Conservation (phyloP, 1,140 invertebrate genomes). For the Zaprionus capensis region DNA sequence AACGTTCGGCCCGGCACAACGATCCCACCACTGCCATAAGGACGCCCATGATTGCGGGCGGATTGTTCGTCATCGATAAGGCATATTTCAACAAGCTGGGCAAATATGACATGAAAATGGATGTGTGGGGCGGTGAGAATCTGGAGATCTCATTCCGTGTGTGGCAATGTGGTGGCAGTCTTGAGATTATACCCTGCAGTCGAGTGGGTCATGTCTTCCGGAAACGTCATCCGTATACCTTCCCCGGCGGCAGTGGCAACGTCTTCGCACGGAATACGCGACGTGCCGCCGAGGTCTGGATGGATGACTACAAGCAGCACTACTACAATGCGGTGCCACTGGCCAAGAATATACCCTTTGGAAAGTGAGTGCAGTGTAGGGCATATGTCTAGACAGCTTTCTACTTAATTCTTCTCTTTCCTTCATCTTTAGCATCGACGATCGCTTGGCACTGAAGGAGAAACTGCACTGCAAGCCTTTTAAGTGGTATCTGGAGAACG, state of each 20-base stretch:
- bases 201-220: conserved; percentile 95
- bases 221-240: conserved; percentile 97
- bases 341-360: conserved; percentile 93
- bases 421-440: conserved; percentile 89
- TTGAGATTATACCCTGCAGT: conserved; percentile 97
- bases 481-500: conserved; percentile 98
- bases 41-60: conserved; percentile 97
- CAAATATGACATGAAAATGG: conserved; percentile 98
- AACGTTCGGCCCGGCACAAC: conserved; percentile 90
- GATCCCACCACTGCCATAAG: conserved; percentile 92
- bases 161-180: conserved; percentile 98
- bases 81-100: conserved; percentile 97
- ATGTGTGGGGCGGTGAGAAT: conserved; percentile 93
- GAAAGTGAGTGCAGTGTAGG: conserved; percentile 90
- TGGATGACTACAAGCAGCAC: conserved; percentile 97
- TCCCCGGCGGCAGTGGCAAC: conserved; percentile 95
- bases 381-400: background rate
- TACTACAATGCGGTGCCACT: conserved; percentile 95
- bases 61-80: conserved; percentile 96
- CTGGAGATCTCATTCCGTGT: conserved; percentile 89
- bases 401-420: conserved; percentile 5
- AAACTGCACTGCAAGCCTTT: conserved; percentile 96
- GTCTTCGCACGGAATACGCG: conserved; percentile 95
- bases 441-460: conserved; percentile 92
- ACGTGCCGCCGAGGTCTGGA: conserved; percentile 97